Evolutionary conservation across 1,140 invertebrate species (phyloP).

Genomic region (Bombus superbus): DNA sequence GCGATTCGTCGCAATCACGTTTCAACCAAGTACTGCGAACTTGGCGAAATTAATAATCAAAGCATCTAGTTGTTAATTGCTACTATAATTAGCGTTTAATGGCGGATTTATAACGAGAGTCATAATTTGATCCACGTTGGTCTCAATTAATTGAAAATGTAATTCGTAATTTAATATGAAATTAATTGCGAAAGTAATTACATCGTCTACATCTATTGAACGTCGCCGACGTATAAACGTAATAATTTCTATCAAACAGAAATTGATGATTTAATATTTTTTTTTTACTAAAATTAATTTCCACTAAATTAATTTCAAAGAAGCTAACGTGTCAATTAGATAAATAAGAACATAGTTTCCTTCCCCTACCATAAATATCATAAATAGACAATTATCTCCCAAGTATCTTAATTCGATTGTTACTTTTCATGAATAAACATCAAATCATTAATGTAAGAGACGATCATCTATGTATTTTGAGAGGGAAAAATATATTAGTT

Average conservation of each 20-base stretch:
- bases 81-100: conserved; percentile 13
- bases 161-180: conserved; percentile 41
- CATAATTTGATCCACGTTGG: background rate
- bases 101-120: background rate
- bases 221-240: background rate
- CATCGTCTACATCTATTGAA: background rate
- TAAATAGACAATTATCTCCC: too few species aligned
- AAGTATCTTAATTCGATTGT: background rate
- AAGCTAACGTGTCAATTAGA: too few species aligned
- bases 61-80: conserved; percentile 21
- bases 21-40: background rate
- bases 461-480: too few species aligned
- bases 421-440: background rate
- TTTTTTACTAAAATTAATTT: background rate
- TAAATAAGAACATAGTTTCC: background rate
- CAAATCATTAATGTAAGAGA: too few species aligned
- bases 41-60: conserved; percentile 51
- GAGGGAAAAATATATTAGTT: background rate
- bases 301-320: background rate
- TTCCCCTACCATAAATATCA: background rate
- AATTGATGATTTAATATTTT: conserved; percentile 35
- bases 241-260: conserved; percentile 19
- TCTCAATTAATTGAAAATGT: conserved; percentile 40
- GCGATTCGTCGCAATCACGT: background rate
- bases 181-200: conserved; percentile 40